These are phyloP conservation scores for Erynnis tages DNA, from an alignment of 2,888 invertebrate species.

Conservation along the genomic window DNA sequence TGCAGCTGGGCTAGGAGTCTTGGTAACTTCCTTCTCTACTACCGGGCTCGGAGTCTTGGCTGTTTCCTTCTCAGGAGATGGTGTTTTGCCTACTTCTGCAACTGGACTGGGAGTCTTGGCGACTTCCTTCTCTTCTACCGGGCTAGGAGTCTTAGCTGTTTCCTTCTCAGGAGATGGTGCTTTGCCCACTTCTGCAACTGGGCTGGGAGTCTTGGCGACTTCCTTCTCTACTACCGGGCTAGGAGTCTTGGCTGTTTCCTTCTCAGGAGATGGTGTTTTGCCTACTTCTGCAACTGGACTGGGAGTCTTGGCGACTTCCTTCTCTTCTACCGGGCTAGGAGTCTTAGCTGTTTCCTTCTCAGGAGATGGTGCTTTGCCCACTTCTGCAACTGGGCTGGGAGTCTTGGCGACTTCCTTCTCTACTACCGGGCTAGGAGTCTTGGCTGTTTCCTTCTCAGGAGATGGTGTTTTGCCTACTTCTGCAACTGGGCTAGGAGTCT, in stretches of 20 bases:
- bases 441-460: neutral
- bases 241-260: slow-evolving; percentile 10
- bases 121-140: neutral
- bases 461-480: neutral
- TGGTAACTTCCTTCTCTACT: neutral
- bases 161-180: too few relatives aligned
- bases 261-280: slow-evolving; percentile 20
- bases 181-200: neutral
- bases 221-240: slow-evolving; percentile 26
- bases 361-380: neutral
- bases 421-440: neutral
- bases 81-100: too few relatives aligned
- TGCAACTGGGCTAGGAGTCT: neutral
- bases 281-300: slow-evolving; percentile 27
- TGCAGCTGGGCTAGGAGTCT: neutral
- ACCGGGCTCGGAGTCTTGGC: neutral
- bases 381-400: neutral
- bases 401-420: neutral
- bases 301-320: neutral
- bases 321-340: neutral
- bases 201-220: neutral
- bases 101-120: neutral
- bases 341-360: slow-evolving; percentile 2
- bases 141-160: neutral
- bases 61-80: neutral